These are phyloP conservation scores for Notamacropus eugenii DNA, from an alignment of 2,797 vertebrate species.

Conservation along the genomic window DNA sequence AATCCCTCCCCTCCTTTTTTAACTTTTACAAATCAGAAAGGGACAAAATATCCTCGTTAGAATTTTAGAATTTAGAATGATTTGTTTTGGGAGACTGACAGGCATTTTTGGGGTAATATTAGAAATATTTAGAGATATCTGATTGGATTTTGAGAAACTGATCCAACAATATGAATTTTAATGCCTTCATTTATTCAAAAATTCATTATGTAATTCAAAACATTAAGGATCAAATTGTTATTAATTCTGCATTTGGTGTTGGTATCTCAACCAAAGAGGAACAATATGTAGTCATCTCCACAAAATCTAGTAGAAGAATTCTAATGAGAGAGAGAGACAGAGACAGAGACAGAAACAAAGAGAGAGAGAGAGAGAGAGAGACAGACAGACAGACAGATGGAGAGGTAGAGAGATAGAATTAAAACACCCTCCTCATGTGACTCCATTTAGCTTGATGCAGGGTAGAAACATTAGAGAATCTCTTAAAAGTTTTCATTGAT, in stretches of 20 bases:
- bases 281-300: not conserved
- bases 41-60: not conserved
- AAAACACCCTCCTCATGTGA: too few relatives aligned
- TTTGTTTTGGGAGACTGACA: conserved; percentile 10
- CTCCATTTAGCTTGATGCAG: too few relatives aligned
- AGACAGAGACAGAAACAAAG: not conserved
- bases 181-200: conserved; percentile 26
- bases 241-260: conserved; percentile 19
- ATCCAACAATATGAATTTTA: conserved; percentile 12
- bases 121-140: conserved; percentile 19
- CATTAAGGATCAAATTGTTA: not conserved
- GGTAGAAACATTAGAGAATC: too few relatives aligned
- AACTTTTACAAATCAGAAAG: not conserved
- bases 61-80: conserved; percentile 20
- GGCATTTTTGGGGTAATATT: not conserved
- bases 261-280: not conserved
- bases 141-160: conserved; percentile 24
- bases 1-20: not conserved
- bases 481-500: too few relatives aligned
- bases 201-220: conserved; percentile 26
- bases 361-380: too few relatives aligned
- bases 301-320: not conserved
- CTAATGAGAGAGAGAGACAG: not conserved
- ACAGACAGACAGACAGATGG: too few relatives aligned
- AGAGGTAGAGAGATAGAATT: too few relatives aligned